Percentiles rank a stretch among this genome's conserved stretches.
phyloP scores from a whole-genome alignment of 2,888 invertebrate genomes.

The Stenichneumon culpator region DNA sequence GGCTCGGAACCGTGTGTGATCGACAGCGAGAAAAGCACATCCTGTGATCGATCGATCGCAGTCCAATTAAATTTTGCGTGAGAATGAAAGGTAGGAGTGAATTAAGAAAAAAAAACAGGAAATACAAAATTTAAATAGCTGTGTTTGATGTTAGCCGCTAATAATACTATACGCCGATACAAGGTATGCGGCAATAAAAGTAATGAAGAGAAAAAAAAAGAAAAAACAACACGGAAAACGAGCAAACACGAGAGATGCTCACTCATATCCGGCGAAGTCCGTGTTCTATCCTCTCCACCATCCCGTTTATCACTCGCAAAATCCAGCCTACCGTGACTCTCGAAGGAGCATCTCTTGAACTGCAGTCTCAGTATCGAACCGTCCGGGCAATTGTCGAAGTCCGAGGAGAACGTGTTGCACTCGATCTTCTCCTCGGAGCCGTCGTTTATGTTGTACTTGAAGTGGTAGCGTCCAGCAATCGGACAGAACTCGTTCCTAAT shows the following conservation, averaged over 20 bases:
- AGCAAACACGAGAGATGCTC: conserved; percentile 68
- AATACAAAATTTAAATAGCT: neutral
- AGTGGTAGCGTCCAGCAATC: conserved; percentile 88
- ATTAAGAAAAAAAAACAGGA: conserved; percentile 5
- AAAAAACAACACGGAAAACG: conserved; percentile 51
- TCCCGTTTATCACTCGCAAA: conserved; percentile 63
- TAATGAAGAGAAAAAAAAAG: conserved; percentile 1
- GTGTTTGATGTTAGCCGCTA: conserved; percentile 24
- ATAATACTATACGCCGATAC: neutral
- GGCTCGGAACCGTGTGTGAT: conserved; percentile 48
- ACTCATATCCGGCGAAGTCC: conserved; percentile 66
- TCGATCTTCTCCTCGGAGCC: conserved; percentile 85
- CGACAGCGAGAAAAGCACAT: conserved; percentile 30
- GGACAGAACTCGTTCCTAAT: conserved; percentile 88
- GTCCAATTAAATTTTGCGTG: conserved; percentile 43
- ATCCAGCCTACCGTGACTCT: conserved; percentile 86
- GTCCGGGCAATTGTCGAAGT: conserved; percentile 88
- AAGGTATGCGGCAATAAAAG: conserved; percentile 2
- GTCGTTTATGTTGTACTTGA: conserved; percentile 87
- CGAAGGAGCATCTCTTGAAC: conserved; percentile 87
- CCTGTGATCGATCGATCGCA: conserved; percentile 42
- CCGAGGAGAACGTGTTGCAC: conserved; percentile 87
- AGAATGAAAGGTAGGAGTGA: conserved; percentile 10
- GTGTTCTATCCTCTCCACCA: conserved; percentile 60
- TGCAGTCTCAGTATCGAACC: conserved; percentile 87